phyloP scores from a whole-genome alignment of 2,797 vertebrate species.

The Huso huso region DNA sequence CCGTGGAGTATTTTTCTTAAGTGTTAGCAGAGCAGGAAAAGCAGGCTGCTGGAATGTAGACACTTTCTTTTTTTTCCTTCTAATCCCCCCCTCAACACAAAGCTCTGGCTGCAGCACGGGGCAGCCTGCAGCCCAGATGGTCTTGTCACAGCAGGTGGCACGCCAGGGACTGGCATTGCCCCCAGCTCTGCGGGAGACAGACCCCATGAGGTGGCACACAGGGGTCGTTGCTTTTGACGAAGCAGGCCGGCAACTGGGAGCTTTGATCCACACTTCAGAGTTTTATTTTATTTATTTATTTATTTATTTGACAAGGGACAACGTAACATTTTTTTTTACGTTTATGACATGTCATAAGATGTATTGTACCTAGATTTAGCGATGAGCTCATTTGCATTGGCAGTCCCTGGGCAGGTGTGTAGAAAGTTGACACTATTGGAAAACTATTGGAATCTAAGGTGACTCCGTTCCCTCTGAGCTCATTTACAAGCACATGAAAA shows the following conservation, averaged over 20 bases:
- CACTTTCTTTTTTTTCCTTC: slow-evolving; percentile 11
- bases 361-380: too few relatives aligned
- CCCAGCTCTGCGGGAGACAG: slow-evolving; percentile 13
- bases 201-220: background rate
- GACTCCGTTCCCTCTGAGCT: background rate
- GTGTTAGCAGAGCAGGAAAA: slow-evolving; percentile 23
- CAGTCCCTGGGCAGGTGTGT: too few relatives aligned
- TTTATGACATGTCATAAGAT: too few relatives aligned
- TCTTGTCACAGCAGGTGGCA: slow-evolving; percentile 29
- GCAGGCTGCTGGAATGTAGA: slow-evolving; percentile 37
- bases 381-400: too few relatives aligned
- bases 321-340: too few relatives aligned
- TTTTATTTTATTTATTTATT: too few relatives aligned
- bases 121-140: slow-evolving; percentile 53
- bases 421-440: background rate
- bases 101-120: slow-evolving; percentile 25
- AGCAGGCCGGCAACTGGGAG: background rate
- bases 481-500: background rate
- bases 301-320: too few relatives aligned
- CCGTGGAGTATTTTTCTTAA: slow-evolving; percentile 24
- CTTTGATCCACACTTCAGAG: background rate
- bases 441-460: background rate
- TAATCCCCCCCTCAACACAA: slow-evolving; percentile 16
- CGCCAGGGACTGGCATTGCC: slow-evolving; percentile 41
- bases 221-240: background rate